Evolutionary conservation across 2,797 vertebrate genomes (phyloP).

Genomic region (Trachops cirrhosus): DNA sequence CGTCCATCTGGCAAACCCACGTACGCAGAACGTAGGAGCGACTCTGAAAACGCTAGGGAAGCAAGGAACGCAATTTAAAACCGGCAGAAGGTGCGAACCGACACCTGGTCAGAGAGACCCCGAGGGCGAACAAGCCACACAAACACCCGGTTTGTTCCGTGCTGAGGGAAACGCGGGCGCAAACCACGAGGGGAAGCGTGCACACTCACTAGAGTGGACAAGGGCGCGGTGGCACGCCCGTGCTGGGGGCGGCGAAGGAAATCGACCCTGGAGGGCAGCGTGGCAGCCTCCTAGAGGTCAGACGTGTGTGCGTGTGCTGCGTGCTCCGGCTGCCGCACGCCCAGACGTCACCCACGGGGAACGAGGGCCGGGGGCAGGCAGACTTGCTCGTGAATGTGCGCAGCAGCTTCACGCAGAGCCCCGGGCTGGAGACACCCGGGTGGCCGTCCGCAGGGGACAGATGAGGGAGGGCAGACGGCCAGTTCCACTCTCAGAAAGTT

Average conservation of each 20-base stretch:
- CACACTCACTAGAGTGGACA: neutral
- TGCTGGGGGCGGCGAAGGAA: neutral
- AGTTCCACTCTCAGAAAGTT: neutral
- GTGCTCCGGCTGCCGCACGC: neutral
- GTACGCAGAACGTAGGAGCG: neutral
- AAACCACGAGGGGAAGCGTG: neutral
- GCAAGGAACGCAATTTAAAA: neutral
- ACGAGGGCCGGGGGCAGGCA: neutral
- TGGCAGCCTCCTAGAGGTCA: neutral
- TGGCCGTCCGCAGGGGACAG: neutral
- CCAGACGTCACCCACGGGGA: neutral
- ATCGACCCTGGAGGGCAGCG: neutral
- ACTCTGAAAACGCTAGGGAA: neutral
- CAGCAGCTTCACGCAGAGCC: neutral
- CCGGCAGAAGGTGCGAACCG: neutral
- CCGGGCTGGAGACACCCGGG: neutral
- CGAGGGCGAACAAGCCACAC: neutral
- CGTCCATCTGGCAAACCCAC: neutral
- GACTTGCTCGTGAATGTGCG: neutral
- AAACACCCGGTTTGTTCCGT: neutral
- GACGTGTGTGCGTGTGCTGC: fast-evolving
- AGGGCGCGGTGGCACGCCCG: neutral
- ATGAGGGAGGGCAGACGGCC: neutral
- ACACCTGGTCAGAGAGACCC: neutral
- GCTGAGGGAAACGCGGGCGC: neutral